Evolutionary conservation across 2,797 vertebrate species (phyloP).

Genomic region (Ambastaia sidthimunki): DNA sequence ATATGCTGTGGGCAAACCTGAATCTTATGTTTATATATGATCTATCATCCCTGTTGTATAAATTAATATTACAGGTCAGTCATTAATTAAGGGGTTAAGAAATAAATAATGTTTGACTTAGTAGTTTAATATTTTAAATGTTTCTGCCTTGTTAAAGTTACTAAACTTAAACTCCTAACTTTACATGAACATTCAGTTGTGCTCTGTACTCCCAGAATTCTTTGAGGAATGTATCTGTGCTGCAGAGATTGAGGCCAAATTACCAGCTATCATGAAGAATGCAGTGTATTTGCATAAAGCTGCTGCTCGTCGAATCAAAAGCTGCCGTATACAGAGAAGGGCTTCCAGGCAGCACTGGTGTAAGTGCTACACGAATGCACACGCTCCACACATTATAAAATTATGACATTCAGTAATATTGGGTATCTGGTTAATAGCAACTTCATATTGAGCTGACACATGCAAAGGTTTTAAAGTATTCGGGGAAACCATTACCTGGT

Average conservation of each 20-base stretch:
- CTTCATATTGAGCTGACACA: neutral
- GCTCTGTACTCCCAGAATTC: conserved; percentile 78
- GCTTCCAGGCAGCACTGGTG: conserved; percentile 83
- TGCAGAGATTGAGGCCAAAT: conserved; percentile 93
- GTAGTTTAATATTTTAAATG: neutral
- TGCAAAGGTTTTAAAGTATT: neutral
- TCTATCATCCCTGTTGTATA: no score
- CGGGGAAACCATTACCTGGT: neutral
- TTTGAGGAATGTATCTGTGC: conserved; percentile 97
- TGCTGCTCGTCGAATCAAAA: conserved; percentile 93
- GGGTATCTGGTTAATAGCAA: neutral
- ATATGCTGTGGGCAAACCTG: no score
- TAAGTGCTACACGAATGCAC: conserved; percentile 62
- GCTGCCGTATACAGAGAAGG: conserved; percentile 90
- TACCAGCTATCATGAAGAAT: conserved; percentile 97
- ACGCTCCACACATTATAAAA: neutral
- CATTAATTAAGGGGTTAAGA: neutral
- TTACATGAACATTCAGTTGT: neutral
- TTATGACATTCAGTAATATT: neutral
- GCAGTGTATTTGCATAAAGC: conserved; percentile 95
- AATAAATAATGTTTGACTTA: no score
- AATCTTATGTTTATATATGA: no score
- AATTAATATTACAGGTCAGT: neutral
- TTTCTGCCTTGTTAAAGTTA: neutral
- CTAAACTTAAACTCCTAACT: neutral